Conservation (phyloP, 30 jellyfish, hydroid and myxozoan species). For the Aurelia aurita region DNA sequence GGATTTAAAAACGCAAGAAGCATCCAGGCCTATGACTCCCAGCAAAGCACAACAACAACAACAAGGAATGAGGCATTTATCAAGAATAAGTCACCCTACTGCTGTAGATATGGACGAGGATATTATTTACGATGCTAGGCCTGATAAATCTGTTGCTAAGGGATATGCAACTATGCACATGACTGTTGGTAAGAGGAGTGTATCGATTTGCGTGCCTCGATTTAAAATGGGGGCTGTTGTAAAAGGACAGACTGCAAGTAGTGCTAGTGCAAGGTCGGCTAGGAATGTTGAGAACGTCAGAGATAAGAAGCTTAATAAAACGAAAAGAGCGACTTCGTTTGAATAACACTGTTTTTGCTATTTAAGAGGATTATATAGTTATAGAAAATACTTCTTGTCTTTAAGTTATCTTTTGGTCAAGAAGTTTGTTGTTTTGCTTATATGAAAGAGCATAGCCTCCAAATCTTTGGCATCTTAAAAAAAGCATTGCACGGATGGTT, state of each 20-base stretch:
- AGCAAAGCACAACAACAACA: neutral
- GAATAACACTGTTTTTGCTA: neutral
- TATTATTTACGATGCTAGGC: slow-evolving; percentile 60
- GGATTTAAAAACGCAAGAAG: slow-evolving; percentile 27
- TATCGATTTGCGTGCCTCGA: slow-evolving; percentile 70
- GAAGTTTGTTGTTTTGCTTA: too few relatives aligned
- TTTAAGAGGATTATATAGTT: too few relatives aligned
- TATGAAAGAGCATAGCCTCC: too few relatives aligned
- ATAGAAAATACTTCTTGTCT: too few relatives aligned
- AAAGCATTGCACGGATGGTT: too few relatives aligned
- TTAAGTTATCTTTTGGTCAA: too few relatives aligned
- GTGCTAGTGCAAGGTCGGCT: slow-evolving; percentile 61
- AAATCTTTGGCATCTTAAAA: too few relatives aligned
- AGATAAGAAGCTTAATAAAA: slow-evolving; percentile 19
- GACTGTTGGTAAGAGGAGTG: slow-evolving; percentile 59
- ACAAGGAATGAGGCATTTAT: neutral
- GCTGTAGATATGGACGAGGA: slow-evolving; percentile 42
- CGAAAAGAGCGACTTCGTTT: neutral
- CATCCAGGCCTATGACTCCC: slow-evolving; percentile 11
- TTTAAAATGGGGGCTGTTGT: slow-evolving; percentile 59
- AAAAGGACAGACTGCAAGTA: slow-evolving; percentile 43
- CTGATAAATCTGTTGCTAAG: slow-evolving; percentile 52
- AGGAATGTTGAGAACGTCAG: slow-evolving; percentile 40
- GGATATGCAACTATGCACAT: slow-evolving; percentile 74
- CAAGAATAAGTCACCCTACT: slow-evolving; percentile 49